Conservation (phyloP, 2,888 invertebrate species). For the Tetranychus truncatus region DNA sequence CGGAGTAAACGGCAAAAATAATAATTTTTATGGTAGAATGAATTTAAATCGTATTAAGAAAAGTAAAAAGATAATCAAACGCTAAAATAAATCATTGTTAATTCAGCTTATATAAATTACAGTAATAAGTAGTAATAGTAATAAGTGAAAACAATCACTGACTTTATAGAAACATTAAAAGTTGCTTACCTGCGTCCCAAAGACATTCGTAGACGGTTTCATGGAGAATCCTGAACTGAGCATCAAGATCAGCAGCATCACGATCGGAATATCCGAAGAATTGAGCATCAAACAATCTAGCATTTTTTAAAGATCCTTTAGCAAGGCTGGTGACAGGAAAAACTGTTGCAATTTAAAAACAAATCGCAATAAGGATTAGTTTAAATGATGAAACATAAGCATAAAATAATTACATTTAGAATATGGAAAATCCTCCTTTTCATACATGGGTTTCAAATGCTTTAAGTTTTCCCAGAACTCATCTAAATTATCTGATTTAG, state of each 20-base stretch:
- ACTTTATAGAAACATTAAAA: slow-evolving; percentile 46
- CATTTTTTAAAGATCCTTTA: neutral
- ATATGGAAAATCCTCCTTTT: neutral
- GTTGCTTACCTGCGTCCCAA: slow-evolving; percentile 5
- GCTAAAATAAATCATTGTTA: too few relatives aligned
- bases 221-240: slow-evolving; percentile 65
- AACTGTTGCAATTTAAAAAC: neutral
- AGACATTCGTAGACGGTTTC: slow-evolving; percentile 38
- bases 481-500: slow-evolving; percentile 9
- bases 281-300: slow-evolving; percentile 50
- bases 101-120: too few relatives aligned
- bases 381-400: too few relatives aligned
- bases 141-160: too few relatives aligned
- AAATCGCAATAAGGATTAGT: neutral
- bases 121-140: too few relatives aligned
- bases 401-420: neutral
- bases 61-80: too few relatives aligned
- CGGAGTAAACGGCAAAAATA: too few relatives aligned
- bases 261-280: slow-evolving; percentile 77
- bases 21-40: too few relatives aligned
- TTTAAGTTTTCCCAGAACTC: neutral
- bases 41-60: too few relatives aligned
- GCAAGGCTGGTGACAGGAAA: neutral
- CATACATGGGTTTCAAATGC: neutral
- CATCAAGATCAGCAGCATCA: slow-evolving; percentile 76